Conservation (phyloP, 2,797 vertebrate species). For the Neostethus bicornis region DNA sequence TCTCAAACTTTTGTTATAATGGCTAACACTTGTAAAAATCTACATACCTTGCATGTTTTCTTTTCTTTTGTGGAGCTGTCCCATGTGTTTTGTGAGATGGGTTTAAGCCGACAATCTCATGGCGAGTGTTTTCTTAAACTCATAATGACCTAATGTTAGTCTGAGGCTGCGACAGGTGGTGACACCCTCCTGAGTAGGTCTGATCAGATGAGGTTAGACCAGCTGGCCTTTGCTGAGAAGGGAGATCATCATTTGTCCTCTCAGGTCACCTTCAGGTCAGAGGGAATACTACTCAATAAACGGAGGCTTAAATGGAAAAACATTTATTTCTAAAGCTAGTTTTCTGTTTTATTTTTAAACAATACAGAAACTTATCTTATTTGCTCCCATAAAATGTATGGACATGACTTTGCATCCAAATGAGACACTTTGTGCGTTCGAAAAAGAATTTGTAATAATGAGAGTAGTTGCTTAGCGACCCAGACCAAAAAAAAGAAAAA, state of each 20-base stretch:
- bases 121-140: conserved; percentile 74
- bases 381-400: conserved; percentile 5
- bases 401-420: not conserved
- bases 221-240: conserved; percentile 74
- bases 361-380: not conserved
- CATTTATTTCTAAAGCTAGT: conserved; percentile 19
- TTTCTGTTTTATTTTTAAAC: not conserved
- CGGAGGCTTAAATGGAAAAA: conserved; percentile 31
- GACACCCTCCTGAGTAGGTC: conserved; percentile 57
- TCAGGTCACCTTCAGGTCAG: conserved; percentile 70
- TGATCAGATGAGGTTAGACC: conserved; percentile 52
- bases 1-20: conserved; percentile 5
- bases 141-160: conserved; percentile 60
- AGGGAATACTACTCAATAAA: conserved; percentile 64
- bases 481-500: not conserved
- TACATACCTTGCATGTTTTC: not conserved
- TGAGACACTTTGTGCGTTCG: conserved; percentile 1
- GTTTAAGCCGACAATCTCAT: conserved; percentile 26
- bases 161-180: conserved; percentile 68
- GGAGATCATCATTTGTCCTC: conserved; percentile 72
- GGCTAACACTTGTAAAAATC: not conserved
- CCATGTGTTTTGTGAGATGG: conserved; percentile 19
- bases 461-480: conserved; percentile 21
- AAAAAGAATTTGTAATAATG: conserved; percentile 9
- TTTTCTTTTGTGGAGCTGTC: conserved; percentile 7